Evolutionary conservation across 2,888 invertebrate species (phyloP), one percentile per base, ranked within the genome.

Genomic region (Aproaerema taeniolella): DNA sequence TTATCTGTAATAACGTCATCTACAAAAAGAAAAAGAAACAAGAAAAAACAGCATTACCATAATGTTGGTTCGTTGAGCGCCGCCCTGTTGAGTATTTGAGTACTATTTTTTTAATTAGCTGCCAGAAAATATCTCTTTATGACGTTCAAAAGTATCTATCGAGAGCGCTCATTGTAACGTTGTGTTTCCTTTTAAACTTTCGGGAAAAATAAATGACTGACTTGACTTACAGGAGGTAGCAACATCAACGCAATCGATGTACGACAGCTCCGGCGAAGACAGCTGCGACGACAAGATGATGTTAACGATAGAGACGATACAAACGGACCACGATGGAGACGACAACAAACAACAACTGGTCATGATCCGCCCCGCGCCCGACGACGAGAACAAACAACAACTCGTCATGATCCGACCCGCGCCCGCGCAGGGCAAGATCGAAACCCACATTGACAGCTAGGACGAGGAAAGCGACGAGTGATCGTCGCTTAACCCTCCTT

Each of bases 231-330:
- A 91, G 91, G 91, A 91, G 68, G 89, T 90, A 34, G 91, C 92
- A 30, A 91, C 92, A 38, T 92, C 92, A n/a, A 92, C 92, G 1
- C 92, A 92, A 57, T 90, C 90, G 1, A 90, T 90, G 66, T 89
- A 89, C 46, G 92, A 92, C 0, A 93, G 92, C 55, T 92, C 92
- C 43, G 89, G 91, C 51, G 89, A 89, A 38, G 90, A 90, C 61
- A 92, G 92, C 49, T 90, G 90, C 50, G 92, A 93, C 52, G 92
- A 92, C 53, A 93, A 93, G 67, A 93, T 93, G 89, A 92, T 93
- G 88, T 89, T 93, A 4, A 91, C 92, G 4, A 90, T 92, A 35
- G 83, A 83, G 44, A 91, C 92, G 0, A 73, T 81, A n/a, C 91
- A 90, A 50, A 88, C 91, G 2, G 91, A 91, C 0, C 82, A 79